Evolutionary conservation across 2,888 invertebrate genomes (phyloP), one percentile per base, ranked within the genome.

Genomic region (Masnerella sp.): DNA sequence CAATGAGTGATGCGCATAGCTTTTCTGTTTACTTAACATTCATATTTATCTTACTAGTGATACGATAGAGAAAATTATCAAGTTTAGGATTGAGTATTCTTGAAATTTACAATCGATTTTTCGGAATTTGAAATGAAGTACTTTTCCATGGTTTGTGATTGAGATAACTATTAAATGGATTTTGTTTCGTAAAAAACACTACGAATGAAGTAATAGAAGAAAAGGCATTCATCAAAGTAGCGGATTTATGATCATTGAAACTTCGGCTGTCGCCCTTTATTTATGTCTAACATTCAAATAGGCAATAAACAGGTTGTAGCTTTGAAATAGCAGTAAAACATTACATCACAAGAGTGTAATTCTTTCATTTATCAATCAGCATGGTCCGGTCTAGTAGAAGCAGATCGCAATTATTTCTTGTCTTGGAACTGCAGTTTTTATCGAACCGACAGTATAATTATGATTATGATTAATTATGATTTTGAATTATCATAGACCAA

Each of bases 1-100:
- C 65, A 71, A 52, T 71, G 76, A 78, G 77, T 78, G 78, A 79
- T 54, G 74, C 43, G 67, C 67, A 38, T 49, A 65, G 52, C 72
- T 69, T 70, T 54, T 77, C 76, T 78, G 76, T 77, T 76, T 77
- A 59, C 38, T 52, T 49, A 74, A 59, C 62, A 64, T 38, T 69
- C 56, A 15, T 54, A 65, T 61, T 54, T 56, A 52, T 56, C 34
- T n/a, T n/a, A n/a, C n/a, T n/a, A n/a, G n/a, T n/a, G n/a, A n/a
- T n/a, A n/a, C n/a, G n/a, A n/a, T n/a, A n/a, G n/a, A n/a, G n/a
- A n/a, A n/a, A n/a, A n/a, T n/a, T n/a, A n/a, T n/a, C n/a, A n/a
- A n/a, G n/a, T n/a, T n/a, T n/a, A n/a, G n/a, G n/a, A n/a, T n/a
- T n/a, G n/a, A n/a, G n/a, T n/a, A n/a, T n/a, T n/a, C n/a, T n/a